Evolutionary conservation across 2,888 invertebrate genomes (phyloP).

Genomic region (Scaptomyza tumidula): DNA sequence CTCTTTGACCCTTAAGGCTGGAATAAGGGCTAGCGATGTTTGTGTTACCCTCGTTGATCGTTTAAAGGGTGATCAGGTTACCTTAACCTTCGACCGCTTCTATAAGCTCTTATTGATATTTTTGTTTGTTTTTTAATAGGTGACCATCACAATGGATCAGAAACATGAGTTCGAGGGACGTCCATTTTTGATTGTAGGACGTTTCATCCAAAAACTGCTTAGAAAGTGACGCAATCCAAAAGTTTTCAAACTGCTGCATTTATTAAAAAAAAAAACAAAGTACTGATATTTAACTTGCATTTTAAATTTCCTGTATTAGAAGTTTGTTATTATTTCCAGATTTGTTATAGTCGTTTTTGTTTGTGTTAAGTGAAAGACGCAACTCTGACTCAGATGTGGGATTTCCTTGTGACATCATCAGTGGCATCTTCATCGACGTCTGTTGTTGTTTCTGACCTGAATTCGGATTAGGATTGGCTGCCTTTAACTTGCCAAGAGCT

Average conservation of each 20-base stretch:
- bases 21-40: slow-evolving; percentile 88
- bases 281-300: not conserved
- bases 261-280: not conserved
- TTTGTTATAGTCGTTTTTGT: slow-evolving; percentile 1
- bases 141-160: slow-evolving; percentile 86
- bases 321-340: slow-evolving; percentile 46
- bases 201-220: slow-evolving; percentile 86
- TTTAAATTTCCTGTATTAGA: slow-evolving; percentile 53
- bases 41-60: slow-evolving; percentile 90
- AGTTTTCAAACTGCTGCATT: not conserved
- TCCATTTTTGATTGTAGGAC: slow-evolving; percentile 88
- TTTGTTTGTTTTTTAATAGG: slow-evolving; percentile 37
- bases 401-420: slow-evolving; percentile 29
- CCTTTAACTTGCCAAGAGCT: slow-evolving; percentile 54
- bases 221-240: not conserved
- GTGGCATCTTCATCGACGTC: not conserved
- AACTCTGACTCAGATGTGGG: slow-evolving; percentile 26
- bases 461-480: slow-evolving; percentile 1
- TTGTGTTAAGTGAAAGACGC: slow-evolving; percentile 40
- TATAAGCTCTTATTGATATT: not conserved
- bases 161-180: slow-evolving; percentile 85
- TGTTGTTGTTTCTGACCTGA: slow-evolving; percentile 8
- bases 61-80: slow-evolving; percentile 88
- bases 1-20: slow-evolving; percentile 88
- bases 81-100: too few species aligned